Evolutionary conservation across 1,140 invertebrate genomes (phyloP).

Genomic region (Bombus difficillimus): DNA sequence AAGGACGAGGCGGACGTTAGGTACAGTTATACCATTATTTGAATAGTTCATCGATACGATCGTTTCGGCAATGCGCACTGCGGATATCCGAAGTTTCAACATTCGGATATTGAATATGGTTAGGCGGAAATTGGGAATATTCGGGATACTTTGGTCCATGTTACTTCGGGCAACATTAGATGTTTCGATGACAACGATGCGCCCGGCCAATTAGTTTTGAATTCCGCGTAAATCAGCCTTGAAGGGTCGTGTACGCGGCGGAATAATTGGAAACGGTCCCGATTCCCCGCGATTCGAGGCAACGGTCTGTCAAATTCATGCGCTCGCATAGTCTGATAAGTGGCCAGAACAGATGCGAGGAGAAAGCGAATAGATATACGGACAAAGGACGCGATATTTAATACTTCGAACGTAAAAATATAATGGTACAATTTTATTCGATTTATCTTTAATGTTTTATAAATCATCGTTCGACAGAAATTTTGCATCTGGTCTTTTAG

Average conservation of each 20-base stretch:
- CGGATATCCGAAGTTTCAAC: conserved; percentile 54
- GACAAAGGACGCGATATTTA: neutral
- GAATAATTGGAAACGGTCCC: conserved; percentile 28
- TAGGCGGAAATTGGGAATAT: conserved; percentile 56
- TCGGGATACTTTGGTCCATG: conserved; percentile 49
- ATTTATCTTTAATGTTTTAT: neutral
- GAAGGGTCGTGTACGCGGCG: neutral
- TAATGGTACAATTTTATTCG: neutral
- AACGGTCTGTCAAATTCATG: conserved; percentile 4
- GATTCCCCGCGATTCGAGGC: neutral
- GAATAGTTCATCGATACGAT: conserved; percentile 58
- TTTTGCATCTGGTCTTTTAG: no score
- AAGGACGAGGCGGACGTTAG: conserved; percentile 42
- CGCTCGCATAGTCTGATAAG: neutral
- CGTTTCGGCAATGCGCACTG: conserved; percentile 57
- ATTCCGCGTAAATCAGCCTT: conserved; percentile 44
- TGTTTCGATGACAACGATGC: conserved; percentile 47
- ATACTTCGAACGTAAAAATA: neutral
- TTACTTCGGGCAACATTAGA: conserved; percentile 44
- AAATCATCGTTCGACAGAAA: neutral
- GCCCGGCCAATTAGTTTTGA: conserved; percentile 48
- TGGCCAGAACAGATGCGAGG: neutral
- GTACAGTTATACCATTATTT: conserved; percentile 54
- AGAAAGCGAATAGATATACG: neutral
- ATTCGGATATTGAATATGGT: conserved; percentile 59